Evolutionary conservation across 2,797 vertebrate genomes (phyloP).

Genomic region (Microhierax caerulescens): DNA sequence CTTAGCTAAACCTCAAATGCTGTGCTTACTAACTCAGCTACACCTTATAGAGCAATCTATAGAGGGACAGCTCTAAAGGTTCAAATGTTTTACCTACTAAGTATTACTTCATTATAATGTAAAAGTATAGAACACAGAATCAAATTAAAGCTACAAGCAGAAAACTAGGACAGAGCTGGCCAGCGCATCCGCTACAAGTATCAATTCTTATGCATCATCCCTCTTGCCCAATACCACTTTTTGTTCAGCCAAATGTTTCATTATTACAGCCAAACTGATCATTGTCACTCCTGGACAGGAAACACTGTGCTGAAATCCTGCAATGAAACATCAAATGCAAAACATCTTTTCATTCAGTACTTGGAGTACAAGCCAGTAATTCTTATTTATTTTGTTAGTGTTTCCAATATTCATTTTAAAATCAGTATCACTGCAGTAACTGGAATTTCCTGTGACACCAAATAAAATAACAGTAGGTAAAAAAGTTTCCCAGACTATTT

Average conservation of each 20-base stretch:
- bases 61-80: background rate
- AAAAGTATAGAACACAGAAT: background rate
- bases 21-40: background rate
- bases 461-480: background rate
- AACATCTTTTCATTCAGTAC: conserved; percentile 31
- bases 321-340: conserved; percentile 10
- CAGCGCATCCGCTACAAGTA: fast-evolving
- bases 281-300: conserved; percentile 42
- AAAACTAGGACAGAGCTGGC: background rate
- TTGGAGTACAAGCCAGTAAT: background rate
- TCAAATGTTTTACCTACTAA: background rate
- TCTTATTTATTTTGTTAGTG: background rate
- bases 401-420: background rate
- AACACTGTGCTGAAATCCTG: background rate
- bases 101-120: background rate
- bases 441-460: background rate
- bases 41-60: background rate
- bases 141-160: background rate
- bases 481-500: background rate
- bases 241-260: conserved; percentile 43
- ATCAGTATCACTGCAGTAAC: background rate
- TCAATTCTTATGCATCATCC: background rate
- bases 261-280: conserved; percentile 18
- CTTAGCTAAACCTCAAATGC: background rate
- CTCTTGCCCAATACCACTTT: conserved; percentile 33